phyloP scores from a whole-genome alignment of 2,888 invertebrate genomes.

The Hecatera dysodea region DNA sequence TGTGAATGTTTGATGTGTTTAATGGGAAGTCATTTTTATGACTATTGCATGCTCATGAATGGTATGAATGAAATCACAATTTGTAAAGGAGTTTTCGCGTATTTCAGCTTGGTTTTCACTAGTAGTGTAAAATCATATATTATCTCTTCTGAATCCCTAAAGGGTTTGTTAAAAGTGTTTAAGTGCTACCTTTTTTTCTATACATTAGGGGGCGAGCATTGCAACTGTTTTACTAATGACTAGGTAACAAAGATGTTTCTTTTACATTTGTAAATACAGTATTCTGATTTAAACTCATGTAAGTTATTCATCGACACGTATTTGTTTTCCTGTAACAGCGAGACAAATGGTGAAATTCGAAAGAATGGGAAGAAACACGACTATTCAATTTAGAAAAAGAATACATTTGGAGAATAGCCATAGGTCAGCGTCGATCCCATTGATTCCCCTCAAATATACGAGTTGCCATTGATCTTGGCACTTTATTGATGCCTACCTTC shows the following conservation, averaged over 20 bases:
- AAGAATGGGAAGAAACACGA: slow-evolving; percentile 34
- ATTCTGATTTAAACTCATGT: too few species aligned
- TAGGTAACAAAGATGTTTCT: background rate
- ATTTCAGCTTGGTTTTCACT: background rate
- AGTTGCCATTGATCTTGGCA: slow-evolving; percentile 39
- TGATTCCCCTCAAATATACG: slow-evolving; percentile 52
- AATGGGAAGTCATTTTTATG: background rate
- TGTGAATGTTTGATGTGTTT: background rate
- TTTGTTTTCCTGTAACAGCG: slow-evolving; percentile 10
- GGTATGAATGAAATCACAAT: too few species aligned
- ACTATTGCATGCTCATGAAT: background rate
- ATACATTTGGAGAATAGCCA: slow-evolving; percentile 32
- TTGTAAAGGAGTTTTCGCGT: background rate
- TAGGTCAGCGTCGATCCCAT: slow-evolving; percentile 39
- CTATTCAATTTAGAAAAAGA: slow-evolving; percentile 51
- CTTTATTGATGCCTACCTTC: slow-evolving; percentile 45
- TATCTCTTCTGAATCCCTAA: background rate
- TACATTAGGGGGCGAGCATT: background rate
- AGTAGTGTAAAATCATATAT: background rate
- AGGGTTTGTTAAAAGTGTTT: background rate
- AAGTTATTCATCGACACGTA: background rate
- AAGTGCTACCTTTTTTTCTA: too few species aligned
- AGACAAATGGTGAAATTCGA: slow-evolving; percentile 26
- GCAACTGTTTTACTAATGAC: background rate
- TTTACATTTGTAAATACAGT: background rate